A percentile compares a stretch with the other conserved stretches of the same genome.
Evolutionary conservation across 2,888 invertebrate genomes (phyloP).

Genomic region (Encarsia formosa): DNA sequence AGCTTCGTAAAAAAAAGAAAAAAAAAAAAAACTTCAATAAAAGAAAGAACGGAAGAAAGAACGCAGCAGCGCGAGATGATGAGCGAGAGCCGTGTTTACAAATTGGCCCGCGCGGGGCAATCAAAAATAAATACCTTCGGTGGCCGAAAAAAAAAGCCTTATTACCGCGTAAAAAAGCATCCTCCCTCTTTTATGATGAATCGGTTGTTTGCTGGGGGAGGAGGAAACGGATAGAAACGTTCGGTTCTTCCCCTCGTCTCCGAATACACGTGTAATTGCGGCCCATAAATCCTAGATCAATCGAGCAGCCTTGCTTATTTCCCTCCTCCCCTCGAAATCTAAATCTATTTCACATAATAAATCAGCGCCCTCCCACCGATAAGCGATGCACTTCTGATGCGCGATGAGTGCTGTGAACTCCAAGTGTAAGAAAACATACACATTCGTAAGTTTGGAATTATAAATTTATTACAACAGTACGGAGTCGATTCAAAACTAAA

Average conservation of each 20-base stretch:
- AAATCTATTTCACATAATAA: conserved; percentile 46
- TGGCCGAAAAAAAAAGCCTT: conserved; percentile 17
- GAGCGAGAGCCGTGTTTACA: conserved; percentile 10
- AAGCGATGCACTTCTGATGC: conserved; percentile 28
- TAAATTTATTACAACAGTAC: too few relatives aligned
- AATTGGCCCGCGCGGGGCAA: conserved; percentile 14
- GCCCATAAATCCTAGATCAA: conserved; percentile 46
- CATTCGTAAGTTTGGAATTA: too few relatives aligned
- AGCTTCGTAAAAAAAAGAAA: neutral
- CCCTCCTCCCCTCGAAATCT: conserved; percentile 23
- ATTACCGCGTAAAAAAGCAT: conserved; percentile 20
- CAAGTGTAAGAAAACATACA: too few relatives aligned
- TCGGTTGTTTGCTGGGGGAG: neutral
- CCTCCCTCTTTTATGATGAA: neutral
- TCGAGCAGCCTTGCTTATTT: conserved; percentile 32
- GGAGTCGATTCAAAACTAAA: too few relatives aligned
- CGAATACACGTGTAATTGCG: conserved; percentile 45
- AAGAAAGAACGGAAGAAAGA: neutral
- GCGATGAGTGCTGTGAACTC: neutral
- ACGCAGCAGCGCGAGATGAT: neutral
- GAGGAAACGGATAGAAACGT: neutral
- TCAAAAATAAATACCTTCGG: conserved; percentile 8
- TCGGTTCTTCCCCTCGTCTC: conserved; percentile 21
- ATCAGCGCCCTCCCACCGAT: conserved; percentile 42
- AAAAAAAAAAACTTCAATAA: neutral